Percentiles rank a stretch among this genome's conserved stretches.
Evolutionary conservation across 2,113 vertebrate species (phyloP).

Genomic region (Sebastes fasciatus): DNA sequence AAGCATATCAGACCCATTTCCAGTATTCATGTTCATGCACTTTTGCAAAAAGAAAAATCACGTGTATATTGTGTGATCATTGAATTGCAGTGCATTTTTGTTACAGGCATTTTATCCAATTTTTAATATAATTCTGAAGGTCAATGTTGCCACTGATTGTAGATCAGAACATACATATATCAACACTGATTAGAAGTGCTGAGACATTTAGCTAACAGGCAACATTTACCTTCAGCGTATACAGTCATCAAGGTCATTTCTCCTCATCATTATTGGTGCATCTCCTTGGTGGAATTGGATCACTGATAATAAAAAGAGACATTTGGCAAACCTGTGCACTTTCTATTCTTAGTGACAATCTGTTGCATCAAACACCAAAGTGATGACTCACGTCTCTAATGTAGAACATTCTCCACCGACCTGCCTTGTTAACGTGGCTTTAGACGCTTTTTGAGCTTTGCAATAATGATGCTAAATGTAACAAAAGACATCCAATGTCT

Average conservation of each 20-base stretch:
- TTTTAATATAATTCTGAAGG: conserved; percentile 19
- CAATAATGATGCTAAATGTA: conserved; percentile 20
- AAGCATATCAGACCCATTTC: conserved; percentile 81
- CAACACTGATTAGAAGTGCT: too few species aligned
- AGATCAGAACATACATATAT: neutral
- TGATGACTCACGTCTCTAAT: conserved; percentile 29
- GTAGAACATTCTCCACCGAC: neutral
- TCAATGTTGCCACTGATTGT: conserved; percentile 6
- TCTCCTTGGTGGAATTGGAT: conserved; percentile 46
- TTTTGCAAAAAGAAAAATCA: conserved; percentile 54
- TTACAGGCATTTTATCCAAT: neutral
- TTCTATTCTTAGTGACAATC: conserved; percentile 13
- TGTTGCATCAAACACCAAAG: neutral
- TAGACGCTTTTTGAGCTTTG: conserved; percentile 9
- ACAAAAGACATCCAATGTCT: neutral
- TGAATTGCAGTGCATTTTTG: conserved; percentile 29
- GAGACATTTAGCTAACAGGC: conserved; percentile 8
- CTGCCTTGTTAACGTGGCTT: conserved; percentile 11
- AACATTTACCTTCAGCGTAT: conserved; percentile 29
- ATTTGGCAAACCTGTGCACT: conserved; percentile 19
- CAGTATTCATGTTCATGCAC: conserved; percentile 80
- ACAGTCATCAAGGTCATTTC: conserved; percentile 38
- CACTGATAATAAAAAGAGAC: conserved; percentile 36
- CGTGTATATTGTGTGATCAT: conserved; percentile 64
- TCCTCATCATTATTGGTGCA: conserved; percentile 59